phyloP scores from a whole-genome alignment of 2,113 vertebrate species.

The Neofelis nebulosa region DNA sequence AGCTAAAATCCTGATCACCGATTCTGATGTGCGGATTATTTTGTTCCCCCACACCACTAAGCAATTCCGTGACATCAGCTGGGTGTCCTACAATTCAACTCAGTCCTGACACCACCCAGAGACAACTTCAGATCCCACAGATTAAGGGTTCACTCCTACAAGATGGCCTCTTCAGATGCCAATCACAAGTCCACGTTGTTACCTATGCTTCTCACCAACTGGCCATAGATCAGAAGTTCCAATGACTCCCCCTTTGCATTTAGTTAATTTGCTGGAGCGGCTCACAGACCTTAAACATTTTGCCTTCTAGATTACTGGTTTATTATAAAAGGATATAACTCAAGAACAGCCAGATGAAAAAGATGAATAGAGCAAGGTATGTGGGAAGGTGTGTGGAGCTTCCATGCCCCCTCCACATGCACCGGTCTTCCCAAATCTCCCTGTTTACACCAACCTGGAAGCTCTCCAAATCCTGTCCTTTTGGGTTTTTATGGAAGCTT shows the following conservation, averaged over 20 bases:
- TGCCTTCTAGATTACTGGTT: not conserved
- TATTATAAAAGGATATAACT: not conserved
- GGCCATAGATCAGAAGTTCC: not conserved
- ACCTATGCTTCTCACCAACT: not conserved
- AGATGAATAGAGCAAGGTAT: not conserved
- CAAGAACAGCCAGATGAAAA: not conserved
- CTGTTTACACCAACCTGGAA: not conserved
- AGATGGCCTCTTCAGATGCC: not conserved
- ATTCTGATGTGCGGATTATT: not conserved
- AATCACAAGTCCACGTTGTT: not conserved
- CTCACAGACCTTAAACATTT: not conserved
- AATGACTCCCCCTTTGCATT: not conserved
- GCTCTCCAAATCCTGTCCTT: not conserved
- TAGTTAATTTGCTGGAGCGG: not conserved
- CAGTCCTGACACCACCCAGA: not conserved
- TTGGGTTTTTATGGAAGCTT: not conserved
- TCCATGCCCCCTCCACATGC: not conserved
- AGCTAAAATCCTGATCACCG: not conserved
- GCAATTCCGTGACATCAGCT: not conserved
- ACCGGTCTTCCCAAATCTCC: not conserved
- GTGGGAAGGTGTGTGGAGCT: not conserved
- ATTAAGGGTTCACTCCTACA: not conserved
- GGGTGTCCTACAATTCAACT: not conserved
- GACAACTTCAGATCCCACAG: not conserved
- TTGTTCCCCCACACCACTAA: not conserved